Base-by-base conservation (phyloP, 2,113 vertebrate species). In the Myrmecobius fasciatus region DNA sequence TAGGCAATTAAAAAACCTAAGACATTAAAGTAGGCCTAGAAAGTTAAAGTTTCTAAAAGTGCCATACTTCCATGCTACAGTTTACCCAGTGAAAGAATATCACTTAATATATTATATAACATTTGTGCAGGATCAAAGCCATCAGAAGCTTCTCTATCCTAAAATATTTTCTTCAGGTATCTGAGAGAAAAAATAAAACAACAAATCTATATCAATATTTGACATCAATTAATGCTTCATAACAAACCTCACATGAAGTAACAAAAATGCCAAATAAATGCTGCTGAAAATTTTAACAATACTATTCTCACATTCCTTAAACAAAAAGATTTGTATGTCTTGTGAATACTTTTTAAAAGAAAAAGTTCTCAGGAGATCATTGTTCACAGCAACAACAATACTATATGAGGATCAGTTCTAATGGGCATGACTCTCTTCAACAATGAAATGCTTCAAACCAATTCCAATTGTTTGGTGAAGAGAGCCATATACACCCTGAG, bases 261-360 rank as follows among this genome's bases (percentile, higher is more conserved):
- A 53, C 28, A 46, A 36, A 11, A 53, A 95, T n/a, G 53, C 9
- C 53, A 89, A 89, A 49, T 11, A 25, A 20, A 24, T 1, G 48
- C 20, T 67, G 0, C 0, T 88, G 67, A 83, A 83, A 83, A 43
- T 22, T 43, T 83, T 83, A 22, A 83, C 17, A 83, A 83, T 43
- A 0, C n/a, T 6, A 83, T 83, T 83, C n/a, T 83, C n/a, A 43
- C 36, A n/a, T 83, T 83, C 67, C 43, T 43, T 83, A 43, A 43
- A 83, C 17, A 24, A 83, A 83, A 43, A 43, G 17, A n/a, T 83
- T 83, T 83, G 36, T 43, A 24, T 53, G 17, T 7, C 43, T 83
- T 83, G 67, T 83, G 8, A 54, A n/a, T 43, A 9, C 48, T 67
- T 94, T 94, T 92, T 91, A 95, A 90, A n/a, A 25, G 46, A 26